Evolutionary conservation across 2,113 vertebrate genomes (phyloP).

Genomic region (Pristiophorus japonicus): DNA sequence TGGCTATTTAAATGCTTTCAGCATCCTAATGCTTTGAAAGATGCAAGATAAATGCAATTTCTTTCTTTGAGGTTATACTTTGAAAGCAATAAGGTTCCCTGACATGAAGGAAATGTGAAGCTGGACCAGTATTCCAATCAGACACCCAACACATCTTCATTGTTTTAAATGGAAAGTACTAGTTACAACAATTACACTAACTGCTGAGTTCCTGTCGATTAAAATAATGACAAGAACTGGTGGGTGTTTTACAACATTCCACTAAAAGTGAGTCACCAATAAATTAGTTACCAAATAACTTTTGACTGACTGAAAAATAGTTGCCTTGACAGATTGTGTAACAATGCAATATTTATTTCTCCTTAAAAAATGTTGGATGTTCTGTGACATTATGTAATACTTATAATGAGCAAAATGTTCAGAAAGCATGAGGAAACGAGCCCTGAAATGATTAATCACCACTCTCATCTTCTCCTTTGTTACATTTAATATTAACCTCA

Average conservation of each 20-base stretch:
- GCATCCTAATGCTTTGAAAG: neutral
- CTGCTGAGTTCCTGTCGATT: slow-evolving; percentile 12
- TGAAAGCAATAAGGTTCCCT: neutral
- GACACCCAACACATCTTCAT: neutral
- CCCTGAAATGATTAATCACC: neutral
- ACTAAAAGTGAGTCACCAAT: neutral
- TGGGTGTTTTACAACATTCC: neutral
- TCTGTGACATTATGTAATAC: neutral
- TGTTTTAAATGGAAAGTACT: neutral
- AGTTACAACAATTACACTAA: neutral
- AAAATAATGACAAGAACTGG: slow-evolving; percentile 12
- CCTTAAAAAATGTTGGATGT: neutral
- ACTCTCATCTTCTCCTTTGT: neutral
- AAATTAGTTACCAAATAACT: neutral
- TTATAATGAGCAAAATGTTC: neutral
- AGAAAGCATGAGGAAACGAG: neutral
- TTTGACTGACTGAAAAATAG: neutral
- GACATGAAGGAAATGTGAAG: neutral
- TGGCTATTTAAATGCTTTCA: neutral
- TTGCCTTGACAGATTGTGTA: neutral
- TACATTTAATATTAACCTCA: neutral
- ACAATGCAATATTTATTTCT: neutral
- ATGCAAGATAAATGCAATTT: neutral
- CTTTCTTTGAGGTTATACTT: neutral
- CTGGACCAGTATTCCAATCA: neutral